Evolutionary conservation across 2,113 vertebrate species (phyloP).

Genomic region (Heliornis fulica): DNA sequence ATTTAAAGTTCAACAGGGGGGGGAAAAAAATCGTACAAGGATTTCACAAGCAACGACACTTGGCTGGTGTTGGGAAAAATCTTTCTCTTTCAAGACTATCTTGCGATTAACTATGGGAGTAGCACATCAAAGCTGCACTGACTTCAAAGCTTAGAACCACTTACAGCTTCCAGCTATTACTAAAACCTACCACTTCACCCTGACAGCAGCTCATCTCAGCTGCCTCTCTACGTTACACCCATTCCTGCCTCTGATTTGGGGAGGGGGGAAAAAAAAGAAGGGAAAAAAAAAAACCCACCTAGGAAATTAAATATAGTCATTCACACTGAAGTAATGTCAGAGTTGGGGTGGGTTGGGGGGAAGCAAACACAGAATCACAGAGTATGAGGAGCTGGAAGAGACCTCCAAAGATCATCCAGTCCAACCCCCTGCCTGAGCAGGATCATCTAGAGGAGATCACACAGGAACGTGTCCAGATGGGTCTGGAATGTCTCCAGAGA

Average conservation of each 20-base stretch:
- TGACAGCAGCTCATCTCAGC: slow-evolving; percentile 59
- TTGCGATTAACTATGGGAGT: slow-evolving; percentile 72
- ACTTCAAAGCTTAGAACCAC: slow-evolving; percentile 78
- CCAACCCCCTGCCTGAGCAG: too few relatives aligned
- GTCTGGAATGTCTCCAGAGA: too few relatives aligned
- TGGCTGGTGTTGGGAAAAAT: slow-evolving; percentile 67
- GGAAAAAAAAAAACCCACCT: not conserved
- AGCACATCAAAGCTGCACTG: slow-evolving; percentile 76
- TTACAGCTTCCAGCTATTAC: slow-evolving; percentile 73
- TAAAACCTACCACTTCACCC: slow-evolving; percentile 61
- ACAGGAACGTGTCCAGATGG: too few relatives aligned
- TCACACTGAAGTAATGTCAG: not conserved
- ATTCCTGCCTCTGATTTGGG: slow-evolving; percentile 44
- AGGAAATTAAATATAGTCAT: slow-evolving; percentile 32
- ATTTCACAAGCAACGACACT: slow-evolving; percentile 59
- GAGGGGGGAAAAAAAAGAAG: not conserved
- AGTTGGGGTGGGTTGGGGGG: not conserved
- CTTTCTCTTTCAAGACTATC: slow-evolving; percentile 70
- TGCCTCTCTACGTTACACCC: slow-evolving; percentile 43
- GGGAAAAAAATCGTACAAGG: not conserved
- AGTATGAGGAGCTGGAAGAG: too few relatives aligned
- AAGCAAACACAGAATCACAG: too few relatives aligned
- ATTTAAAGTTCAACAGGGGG: slow-evolving; percentile 36
- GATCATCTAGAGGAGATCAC: too few relatives aligned
- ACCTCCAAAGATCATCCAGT: too few relatives aligned